Evolutionary conservation across 2,888 invertebrate species (phyloP).

Genomic region (Diplazon laetatorius): DNA sequence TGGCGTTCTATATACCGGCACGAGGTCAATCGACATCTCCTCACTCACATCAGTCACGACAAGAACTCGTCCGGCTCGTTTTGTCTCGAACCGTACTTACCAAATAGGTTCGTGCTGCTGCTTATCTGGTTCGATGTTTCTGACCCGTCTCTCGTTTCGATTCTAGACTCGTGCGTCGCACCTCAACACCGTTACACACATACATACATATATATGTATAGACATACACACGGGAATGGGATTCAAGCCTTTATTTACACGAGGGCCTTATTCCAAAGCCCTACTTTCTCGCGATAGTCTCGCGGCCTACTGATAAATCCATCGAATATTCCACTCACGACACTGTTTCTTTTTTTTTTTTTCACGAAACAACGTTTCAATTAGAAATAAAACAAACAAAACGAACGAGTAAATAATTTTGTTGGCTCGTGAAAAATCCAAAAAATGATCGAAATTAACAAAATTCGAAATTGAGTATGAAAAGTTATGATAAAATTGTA

Average conservation of each 20-base stretch:
- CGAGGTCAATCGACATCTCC: constrained; percentile 51
- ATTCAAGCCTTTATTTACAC: constrained; percentile 24
- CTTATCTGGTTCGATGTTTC: constrained; percentile 23
- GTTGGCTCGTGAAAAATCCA: too few relatives aligned
- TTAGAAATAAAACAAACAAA: too few relatives aligned
- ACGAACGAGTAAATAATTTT: too few relatives aligned
- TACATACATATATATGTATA: too few relatives aligned
- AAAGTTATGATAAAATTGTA: too few relatives aligned
- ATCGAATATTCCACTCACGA: not conserved
- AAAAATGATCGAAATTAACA: too few relatives aligned
- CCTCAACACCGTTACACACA: constrained; percentile 10
- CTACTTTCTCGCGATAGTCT: constrained; percentile 53
- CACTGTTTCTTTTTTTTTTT: too few relatives aligned
- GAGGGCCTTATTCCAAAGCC: constrained; percentile 43
- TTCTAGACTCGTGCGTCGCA: constrained; percentile 35
- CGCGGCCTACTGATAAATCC: constrained; percentile 51
- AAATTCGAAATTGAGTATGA: too few relatives aligned
- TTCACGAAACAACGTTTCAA: constrained; percentile 30
- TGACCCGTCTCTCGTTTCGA: constrained; percentile 49
- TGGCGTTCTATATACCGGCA: constrained; percentile 45
- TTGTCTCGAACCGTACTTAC: not conserved
- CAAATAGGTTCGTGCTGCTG: constrained; percentile 15
- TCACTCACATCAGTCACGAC: constrained; percentile 35
- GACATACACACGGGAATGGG: too few relatives aligned
- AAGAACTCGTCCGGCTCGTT: constrained; percentile 41